Conservation (phyloP, 2,888 invertebrate species). For the Caenorhabditis sp. region DNA sequence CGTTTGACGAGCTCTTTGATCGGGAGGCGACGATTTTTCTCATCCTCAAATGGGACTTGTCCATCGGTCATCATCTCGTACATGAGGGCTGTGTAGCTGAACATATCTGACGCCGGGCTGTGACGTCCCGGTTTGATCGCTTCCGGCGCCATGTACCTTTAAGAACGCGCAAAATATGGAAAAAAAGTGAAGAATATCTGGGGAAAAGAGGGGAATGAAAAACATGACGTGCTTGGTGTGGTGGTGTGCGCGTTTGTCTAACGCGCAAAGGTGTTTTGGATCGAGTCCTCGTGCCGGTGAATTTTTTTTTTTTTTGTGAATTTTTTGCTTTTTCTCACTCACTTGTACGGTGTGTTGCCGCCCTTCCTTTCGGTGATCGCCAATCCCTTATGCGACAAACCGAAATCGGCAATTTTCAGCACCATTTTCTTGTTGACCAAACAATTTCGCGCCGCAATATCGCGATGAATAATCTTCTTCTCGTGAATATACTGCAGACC, state of each 20-base stretch:
- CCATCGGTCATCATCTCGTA: too few relatives aligned
- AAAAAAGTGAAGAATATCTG: too few relatives aligned
- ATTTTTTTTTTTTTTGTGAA: too few relatives aligned
- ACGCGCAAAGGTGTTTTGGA: too few relatives aligned
- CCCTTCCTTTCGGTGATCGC: conserved; percentile 26
- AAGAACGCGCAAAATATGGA: background rate
- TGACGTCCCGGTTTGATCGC: conserved; percentile 29
- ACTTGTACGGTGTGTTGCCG: conserved; percentile 28
- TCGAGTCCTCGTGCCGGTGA: too few relatives aligned
- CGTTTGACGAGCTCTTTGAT: too few relatives aligned
- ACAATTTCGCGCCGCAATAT: conserved; percentile 40
- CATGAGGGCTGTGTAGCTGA: conserved; percentile 6
- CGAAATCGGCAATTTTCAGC: conserved; percentile 46
- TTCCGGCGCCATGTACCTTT: conserved; percentile 37
- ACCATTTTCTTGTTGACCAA: background rate
- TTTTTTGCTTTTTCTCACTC: background rate
- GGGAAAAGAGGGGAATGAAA: too few relatives aligned
- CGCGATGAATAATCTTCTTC: conserved; percentile 41
- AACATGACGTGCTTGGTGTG: too few relatives aligned
- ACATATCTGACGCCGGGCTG: conserved; percentile 31
- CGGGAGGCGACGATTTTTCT: too few relatives aligned
- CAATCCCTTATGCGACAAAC: conserved; percentile 41
- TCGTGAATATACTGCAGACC: conserved; percentile 46
- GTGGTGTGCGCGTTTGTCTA: too few relatives aligned
- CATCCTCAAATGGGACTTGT: too few relatives aligned